Evolutionary conservation across 2,113 vertebrate genomes (phyloP).

Genomic region (Varanus salvator): DNA sequence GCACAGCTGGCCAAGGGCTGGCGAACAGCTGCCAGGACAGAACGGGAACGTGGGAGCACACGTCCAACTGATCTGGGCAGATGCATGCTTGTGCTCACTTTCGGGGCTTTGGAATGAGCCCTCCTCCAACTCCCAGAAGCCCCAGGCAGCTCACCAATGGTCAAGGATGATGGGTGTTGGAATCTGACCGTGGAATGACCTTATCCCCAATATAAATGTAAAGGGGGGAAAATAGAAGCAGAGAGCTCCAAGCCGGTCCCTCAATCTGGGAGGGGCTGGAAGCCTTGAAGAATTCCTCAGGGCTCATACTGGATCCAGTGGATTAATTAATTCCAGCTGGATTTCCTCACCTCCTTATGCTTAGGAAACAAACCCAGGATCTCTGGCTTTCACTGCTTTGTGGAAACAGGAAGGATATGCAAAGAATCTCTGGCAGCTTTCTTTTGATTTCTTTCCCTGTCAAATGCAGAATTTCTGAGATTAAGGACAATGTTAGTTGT

Average conservation of each 20-base stretch:
- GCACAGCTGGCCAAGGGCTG: no score
- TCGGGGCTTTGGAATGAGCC: no score
- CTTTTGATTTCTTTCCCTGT: background rate
- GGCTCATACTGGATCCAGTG: background rate
- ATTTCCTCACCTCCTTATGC: background rate
- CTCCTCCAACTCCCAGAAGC: no score
- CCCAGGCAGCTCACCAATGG: no score
- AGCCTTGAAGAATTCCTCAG: background rate
- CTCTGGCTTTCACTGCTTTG: background rate
- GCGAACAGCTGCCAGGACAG: no score
- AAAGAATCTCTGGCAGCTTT: background rate
- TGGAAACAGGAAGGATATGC: background rate
- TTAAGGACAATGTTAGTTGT: fast-evolving
- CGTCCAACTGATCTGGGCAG: no score
- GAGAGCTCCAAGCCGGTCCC: background rate
- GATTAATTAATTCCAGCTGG: no score
- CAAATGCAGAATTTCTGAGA: background rate
- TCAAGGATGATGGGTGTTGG: background rate
- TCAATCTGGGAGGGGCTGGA: background rate
- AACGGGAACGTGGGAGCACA: no score
- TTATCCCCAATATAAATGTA: background rate
- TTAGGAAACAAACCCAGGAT: background rate
- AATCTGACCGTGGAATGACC: background rate
- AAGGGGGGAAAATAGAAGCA: background rate
- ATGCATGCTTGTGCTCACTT: no score